Percentiles rank a stretch among this genome's conserved stretches.
phyloP scores from a whole-genome alignment of 2,113 vertebrate species.

The Agapornis roseicollis region DNA sequence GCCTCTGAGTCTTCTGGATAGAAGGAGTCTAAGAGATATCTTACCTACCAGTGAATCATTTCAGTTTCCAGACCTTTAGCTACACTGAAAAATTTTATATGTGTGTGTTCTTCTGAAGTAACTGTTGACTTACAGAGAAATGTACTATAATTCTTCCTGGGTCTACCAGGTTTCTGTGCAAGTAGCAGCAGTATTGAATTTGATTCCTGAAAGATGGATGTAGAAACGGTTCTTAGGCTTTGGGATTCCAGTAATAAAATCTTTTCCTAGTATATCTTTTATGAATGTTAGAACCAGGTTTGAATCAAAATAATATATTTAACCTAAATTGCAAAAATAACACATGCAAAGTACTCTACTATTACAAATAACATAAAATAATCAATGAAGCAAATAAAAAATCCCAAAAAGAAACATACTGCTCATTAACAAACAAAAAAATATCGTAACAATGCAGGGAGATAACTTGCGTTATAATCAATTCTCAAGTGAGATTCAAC shows the following conservation, averaged over 20 bases:
- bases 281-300: background rate
- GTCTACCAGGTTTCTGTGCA: background rate
- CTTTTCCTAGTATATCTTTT: background rate
- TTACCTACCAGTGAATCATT: background rate
- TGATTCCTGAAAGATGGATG: background rate
- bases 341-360: background rate
- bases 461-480: too few relatives aligned
- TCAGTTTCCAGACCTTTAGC: background rate
- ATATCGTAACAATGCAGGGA: background rate
- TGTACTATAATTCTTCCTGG: background rate
- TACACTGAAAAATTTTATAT: background rate
- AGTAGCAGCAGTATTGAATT: background rate
- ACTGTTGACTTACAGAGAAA: background rate
- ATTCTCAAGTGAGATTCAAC: too few relatives aligned
- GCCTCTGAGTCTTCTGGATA: background rate
- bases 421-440: background rate
- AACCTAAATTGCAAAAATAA: background rate
- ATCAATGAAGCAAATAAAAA: background rate
- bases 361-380: background rate
- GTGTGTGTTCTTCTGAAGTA: background rate
- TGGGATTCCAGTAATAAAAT: background rate
- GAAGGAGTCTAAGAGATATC: background rate
- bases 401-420: background rate
- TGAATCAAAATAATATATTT: background rate
- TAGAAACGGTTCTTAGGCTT: background rate